A percentile compares a stretch with the other conserved stretches of the same genome.
phyloP scores from a whole-genome alignment of 2,113 vertebrate genomes.

The zebrafish (Danio rerio) region GRCz12tu NC_133177.1:8642501-8643000 shows the following conservation, averaged over 20 bases:
- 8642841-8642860: background rate
- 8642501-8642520: too few relatives aligned
- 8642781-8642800: background rate
- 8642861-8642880: slow-evolving; percentile 21
- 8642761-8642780: background rate
- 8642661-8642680: background rate
- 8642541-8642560: too few relatives aligned
- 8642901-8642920: slow-evolving; percentile 3
- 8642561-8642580: too few relatives aligned
- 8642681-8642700: background rate
- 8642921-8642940: slow-evolving; percentile 8
- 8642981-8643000: slow-evolving; percentile 35
- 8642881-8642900: slow-evolving; percentile 16
- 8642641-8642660: background rate
- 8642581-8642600: too few relatives aligned
- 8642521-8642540: too few relatives aligned
- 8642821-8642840: background rate
- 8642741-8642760: background rate
- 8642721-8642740: background rate
- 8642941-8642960: slow-evolving; percentile 22
- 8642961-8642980: slow-evolving; percentile 44
- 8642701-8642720: background rate
- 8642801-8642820: background rate
- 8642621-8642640: background rate
- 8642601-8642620: too few relatives aligned